Base-by-base conservation (phyloP, 35 echinoderm and acorn worm species). In the Heliocidaris erythrogramma region DNA sequence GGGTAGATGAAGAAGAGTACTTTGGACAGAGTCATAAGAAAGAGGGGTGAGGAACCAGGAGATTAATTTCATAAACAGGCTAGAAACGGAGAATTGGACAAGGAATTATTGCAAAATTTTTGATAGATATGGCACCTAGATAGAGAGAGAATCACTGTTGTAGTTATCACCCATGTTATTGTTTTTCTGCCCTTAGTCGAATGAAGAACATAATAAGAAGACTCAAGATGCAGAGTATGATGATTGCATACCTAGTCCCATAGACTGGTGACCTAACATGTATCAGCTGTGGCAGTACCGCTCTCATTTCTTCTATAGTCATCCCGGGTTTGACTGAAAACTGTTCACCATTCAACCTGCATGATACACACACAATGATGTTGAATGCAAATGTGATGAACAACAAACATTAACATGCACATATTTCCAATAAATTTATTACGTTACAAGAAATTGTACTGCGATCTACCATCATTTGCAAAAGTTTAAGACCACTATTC, bases 221-320 rank as follows among this genome's bases (percentile, higher is more conserved):
- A 78, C 6, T n/a, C 65, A 78, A 71, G 21, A 78, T 27, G 65
- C 21, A n/a, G 3, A 78, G 17, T 24, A 78, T 27, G 2, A 78
- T 78, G 18, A 9, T 89, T 14, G 87, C 87, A 42, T 49, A 92
- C 91, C 91, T 59, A 21, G 91, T 92, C 14, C 91, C 91, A 59
- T 92, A 92, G 91, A 92, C 47, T 59, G 91, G 91, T 50, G 91
- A 92, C 91, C 48, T 53, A 48, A 92, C 91, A 92, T 92, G 91
- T 49, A 92, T 11, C n/a, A 92, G 18, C 50, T 92, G 91, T 92
- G 91, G 91, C 13, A 92, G 91, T 49, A 59, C 47, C 5, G 91
- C 91, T 59, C 91, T 92, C 91, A 92, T 92, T 52, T 92, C 91
- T 59, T 49, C 48, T 50, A 92, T 30, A 13, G 91, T 92, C 91